Base-by-base conservation (phyloP, 2,888 invertebrate genomes). In the Synergus itoensis region DNA sequence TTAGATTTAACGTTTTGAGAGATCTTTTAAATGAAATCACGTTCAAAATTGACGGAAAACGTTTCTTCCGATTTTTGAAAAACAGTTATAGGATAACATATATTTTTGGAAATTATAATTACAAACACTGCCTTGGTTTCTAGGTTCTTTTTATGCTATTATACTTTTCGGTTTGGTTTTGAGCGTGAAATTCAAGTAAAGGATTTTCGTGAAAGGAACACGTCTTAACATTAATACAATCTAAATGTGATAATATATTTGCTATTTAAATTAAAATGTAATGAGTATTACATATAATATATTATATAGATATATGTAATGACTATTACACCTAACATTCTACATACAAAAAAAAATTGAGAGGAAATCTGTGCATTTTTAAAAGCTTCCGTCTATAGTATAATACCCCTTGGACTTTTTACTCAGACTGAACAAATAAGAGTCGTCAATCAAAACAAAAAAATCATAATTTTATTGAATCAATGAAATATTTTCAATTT, bases 181-280 rank as follows among this genome's bases (percentile, higher is more conserved):
- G 77, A 62, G 73, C 18, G 77, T 57, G 76, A 80, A 80, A 81
- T 82, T 79, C 79, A 45, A 45, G 79, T 81, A 79, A 78, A 76
- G 45, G 48, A 77, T 77, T 57, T 65, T 57, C 40, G 36, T 64
- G 67, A 78, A 77, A 78, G 78, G 81, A 84, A 85, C 85, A 86
- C 85, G 85, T 89, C 88, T 90, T 91, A 90, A 90, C 88, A 90
- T 91, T 92, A 90, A 92, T 91, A 91, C 91, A 92, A 92, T 92
- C 92, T 92, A 89, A 92, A 92, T 92, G 92, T 92, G 92, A 92
- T 92, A 91, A 91, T 91, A 92, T 91, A 91, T 91, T 91, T 91
- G 90, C 90, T 89, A 90, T 82, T 90, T 90, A 87, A 89, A 90
- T 89, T 87, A 91, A 87, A 87, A 79, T 81, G 80, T 83, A 83